Conservation (phyloP, 2,113 vertebrate genomes). For the Cinclus mexicanus region DNA sequence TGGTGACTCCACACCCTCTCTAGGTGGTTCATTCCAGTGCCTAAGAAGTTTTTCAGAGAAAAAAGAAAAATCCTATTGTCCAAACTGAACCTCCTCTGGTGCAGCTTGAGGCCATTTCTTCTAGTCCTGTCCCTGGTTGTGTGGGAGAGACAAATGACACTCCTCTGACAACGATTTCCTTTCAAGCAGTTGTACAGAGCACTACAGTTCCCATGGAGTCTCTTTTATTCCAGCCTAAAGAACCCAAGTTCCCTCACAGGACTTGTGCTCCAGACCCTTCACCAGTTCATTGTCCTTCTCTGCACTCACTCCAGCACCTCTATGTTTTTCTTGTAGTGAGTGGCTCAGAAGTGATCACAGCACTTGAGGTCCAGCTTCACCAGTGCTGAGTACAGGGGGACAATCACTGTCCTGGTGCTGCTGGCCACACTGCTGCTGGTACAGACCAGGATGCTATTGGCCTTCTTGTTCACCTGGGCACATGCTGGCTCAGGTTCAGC, state of each 20-base stretch:
- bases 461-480: not conserved
- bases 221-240: not conserved
- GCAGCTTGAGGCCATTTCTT: not conserved
- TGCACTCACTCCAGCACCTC: not conserved
- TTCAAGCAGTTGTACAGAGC: not conserved
- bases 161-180: not conserved
- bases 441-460: not conserved
- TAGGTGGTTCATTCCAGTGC: not conserved
- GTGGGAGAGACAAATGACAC: not conserved
- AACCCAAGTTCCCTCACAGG: accelerated
- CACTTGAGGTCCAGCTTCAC: not conserved
- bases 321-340: not conserved
- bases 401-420: not conserved
- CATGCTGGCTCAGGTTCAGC: not conserved
- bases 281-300: not conserved
- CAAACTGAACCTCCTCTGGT: not conserved
- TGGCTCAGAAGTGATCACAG: not conserved
- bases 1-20: not conserved
- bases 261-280: not conserved
- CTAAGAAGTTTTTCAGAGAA: not conserved
- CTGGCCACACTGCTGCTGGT: not conserved
- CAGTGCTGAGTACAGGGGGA: accelerated
- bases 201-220: not conserved
- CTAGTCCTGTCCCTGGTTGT: not conserved
- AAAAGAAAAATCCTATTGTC: not conserved